Conservation (phyloP, 30 jellyfish, hydroid and myxozoan genomes). For the Turritopsis rubra region DNA sequence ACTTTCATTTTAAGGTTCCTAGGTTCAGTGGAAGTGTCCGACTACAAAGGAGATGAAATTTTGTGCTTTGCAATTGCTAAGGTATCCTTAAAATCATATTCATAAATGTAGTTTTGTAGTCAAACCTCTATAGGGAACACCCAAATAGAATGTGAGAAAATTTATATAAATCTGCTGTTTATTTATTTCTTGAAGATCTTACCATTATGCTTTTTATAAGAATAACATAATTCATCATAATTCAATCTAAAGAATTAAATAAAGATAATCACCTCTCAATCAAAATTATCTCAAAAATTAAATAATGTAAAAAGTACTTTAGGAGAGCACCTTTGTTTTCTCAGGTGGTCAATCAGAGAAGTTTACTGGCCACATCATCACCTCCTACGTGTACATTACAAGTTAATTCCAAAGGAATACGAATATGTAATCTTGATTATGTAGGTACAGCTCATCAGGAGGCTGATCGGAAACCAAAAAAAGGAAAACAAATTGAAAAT, state of each 20-base stretch:
- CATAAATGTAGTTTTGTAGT: no score
- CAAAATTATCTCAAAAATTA: no score
- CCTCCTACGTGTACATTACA: constrained; percentile 84
- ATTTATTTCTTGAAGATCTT: no score
- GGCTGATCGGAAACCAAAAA: constrained; percentile 20
- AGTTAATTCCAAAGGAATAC: constrained; percentile 61
- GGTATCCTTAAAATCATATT: constrained; percentile 41
- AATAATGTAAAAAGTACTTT: no score
- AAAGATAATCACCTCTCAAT: no score
- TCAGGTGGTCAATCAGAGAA: constrained; percentile 80
- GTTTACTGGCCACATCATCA: constrained; percentile 58
- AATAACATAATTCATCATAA: no score
- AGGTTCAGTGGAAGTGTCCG: constrained; percentile 92
- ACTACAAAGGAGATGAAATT: constrained; percentile 82
- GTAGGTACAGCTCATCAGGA: not conserved
- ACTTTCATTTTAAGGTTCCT: constrained; percentile 78
- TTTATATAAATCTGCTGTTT: no score
- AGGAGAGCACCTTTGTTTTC: no score
- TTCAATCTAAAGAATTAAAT: no score
- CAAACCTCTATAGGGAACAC: no score
- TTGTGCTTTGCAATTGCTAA: constrained; percentile 79
- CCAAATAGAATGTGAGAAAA: no score
- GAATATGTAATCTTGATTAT: constrained; percentile 64
- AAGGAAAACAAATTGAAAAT: constrained; percentile 27
- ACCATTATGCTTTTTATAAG: no score